These are phyloP conservation scores for Neodiprion virginianus DNA, from an alignment of 1,140 invertebrate genomes.

Conservation along the genomic window DNA sequence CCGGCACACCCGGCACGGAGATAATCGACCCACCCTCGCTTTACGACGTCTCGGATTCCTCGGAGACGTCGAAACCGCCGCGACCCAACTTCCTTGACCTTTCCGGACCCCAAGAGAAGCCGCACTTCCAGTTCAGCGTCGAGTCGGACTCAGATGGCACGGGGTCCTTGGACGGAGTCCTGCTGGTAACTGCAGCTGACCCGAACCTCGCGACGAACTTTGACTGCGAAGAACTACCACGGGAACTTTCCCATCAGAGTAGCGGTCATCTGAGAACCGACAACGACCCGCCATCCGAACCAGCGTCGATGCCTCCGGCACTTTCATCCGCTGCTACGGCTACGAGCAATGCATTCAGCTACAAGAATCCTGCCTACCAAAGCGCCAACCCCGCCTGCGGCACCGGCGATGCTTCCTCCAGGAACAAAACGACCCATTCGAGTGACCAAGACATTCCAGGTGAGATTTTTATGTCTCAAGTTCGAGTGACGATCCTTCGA, in stretches of 20 bases:
- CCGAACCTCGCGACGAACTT: conserved; percentile 27
- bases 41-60: conserved; percentile 47
- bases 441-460: conserved; percentile 61
- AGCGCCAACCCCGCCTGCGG: conserved; percentile 71
- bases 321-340: conserved; percentile 51
- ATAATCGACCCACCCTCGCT: conserved; percentile 52
- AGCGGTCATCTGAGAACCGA: conserved; percentile 42
- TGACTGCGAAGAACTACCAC: conserved; percentile 9
- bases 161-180: conserved; percentile 29
- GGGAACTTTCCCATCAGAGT: background rate
- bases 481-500: conserved; percentile 42
- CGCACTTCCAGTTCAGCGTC: conserved; percentile 61
- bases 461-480: conserved; percentile 26
- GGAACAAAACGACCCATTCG: conserved; percentile 49
- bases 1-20: conserved; percentile 45
- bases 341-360: conserved; percentile 66
- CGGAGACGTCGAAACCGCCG: conserved; percentile 41
- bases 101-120: conserved; percentile 58
- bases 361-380: conserved; percentile 77
- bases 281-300: conserved; percentile 58
- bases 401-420: conserved; percentile 38
- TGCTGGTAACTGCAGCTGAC: conserved; percentile 35
- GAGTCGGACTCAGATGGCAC: conserved; percentile 48
- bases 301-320: conserved; percentile 66
- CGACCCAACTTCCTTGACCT: conserved; percentile 64